phyloP scores from a whole-genome alignment of 2,113 vertebrate species.

The Notothenia rossii region DNA sequence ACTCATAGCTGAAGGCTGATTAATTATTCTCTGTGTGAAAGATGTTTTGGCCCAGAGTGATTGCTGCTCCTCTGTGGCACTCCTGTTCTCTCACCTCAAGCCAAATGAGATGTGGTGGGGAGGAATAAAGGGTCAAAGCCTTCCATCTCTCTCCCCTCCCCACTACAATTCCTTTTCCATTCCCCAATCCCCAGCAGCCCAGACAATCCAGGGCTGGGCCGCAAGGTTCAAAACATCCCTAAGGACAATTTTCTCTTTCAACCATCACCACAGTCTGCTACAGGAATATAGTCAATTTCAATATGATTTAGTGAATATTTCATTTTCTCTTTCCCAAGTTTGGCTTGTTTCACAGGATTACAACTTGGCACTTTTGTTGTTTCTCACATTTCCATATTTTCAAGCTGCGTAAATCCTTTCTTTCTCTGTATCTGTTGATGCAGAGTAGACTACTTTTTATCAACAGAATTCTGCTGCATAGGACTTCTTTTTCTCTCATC shows the following conservation, averaged over 20 bases:
- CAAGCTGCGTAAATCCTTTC: not conserved
- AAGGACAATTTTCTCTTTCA: conserved; percentile 49
- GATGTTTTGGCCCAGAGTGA: conserved; percentile 68
- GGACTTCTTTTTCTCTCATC: conserved; percentile 24
- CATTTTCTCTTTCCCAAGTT: conserved; percentile 61
- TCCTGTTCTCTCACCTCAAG: conserved; percentile 63
- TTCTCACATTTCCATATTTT: not conserved
- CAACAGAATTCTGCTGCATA: conserved; percentile 1
- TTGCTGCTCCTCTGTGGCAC: conserved; percentile 66
- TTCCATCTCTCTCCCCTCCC: conserved; percentile 37
- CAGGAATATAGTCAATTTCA: conserved; percentile 70
- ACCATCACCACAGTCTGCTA: conserved; percentile 51
- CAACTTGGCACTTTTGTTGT: conserved; percentile 2
- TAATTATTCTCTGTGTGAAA: conserved; percentile 77
- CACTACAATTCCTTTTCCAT: conserved; percentile 8
- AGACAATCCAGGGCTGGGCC: conserved; percentile 31
- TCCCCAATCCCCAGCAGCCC: conserved; percentile 23
- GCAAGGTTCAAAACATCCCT: conserved; percentile 53
- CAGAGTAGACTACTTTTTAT: not conserved
- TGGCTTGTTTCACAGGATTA: conserved; percentile 59
- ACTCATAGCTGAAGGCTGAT: conserved; percentile 67
- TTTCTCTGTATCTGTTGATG: not conserved
- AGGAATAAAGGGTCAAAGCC: conserved; percentile 66
- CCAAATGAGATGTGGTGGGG: conserved; percentile 63
- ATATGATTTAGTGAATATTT: conserved; percentile 73